Base-by-base conservation (phyloP, 2,797 vertebrate species). In the Coendou prehensilis region DNA sequence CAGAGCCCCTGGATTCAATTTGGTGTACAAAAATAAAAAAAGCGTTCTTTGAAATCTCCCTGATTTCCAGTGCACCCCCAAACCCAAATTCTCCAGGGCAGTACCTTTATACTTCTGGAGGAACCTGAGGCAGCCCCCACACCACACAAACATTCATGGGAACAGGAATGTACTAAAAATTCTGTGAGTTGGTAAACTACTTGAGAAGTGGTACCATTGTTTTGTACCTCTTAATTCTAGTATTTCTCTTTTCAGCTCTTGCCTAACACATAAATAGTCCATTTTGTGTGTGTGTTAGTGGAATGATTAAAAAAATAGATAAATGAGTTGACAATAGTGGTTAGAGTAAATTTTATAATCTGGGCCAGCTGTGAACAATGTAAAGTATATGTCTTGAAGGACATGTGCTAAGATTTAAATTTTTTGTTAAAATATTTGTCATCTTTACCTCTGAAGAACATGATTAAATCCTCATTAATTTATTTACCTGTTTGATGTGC, bases 111-210 rank as follows among this genome's bases (percentile, higher is more conserved):
- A 28, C 5, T 73, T 50, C 26, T 78, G 15, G 61, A n/a, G 7
- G 9, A 61, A 2, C 30, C 45, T 9, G 64, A n/a, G 0, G 17
- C 9, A 33, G 1, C 11, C 7, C n/a, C 7, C 17, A 1, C 9
- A 15, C 33, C 17, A 22, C 17, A 5, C 22, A 45, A 33, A 67
- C 13, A 13, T 45, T 78, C 14, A 26, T 57, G 15, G 11, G 33
- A 47, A 5, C 80, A 52, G 9, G 1, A 76, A 26, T 6, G 26
- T 33, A 9, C 2, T 28, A 3, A 79, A 61, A 71, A 61, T 78
- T n/a, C 6, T 57, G 73, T 2, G 0, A 45, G 4, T 11, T 18
- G 52, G 22, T 64, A 41, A 37, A 37, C 22, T 82, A n/a, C 9
- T 37, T 61, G 61, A 84, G n/a, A 30, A 47, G 2, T 54, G 7